Evolutionary conservation across 2,797 vertebrate species (phyloP), one percentile per base, ranked within the genome.

Genomic region (Bucorvus abyssinicus): DNA sequence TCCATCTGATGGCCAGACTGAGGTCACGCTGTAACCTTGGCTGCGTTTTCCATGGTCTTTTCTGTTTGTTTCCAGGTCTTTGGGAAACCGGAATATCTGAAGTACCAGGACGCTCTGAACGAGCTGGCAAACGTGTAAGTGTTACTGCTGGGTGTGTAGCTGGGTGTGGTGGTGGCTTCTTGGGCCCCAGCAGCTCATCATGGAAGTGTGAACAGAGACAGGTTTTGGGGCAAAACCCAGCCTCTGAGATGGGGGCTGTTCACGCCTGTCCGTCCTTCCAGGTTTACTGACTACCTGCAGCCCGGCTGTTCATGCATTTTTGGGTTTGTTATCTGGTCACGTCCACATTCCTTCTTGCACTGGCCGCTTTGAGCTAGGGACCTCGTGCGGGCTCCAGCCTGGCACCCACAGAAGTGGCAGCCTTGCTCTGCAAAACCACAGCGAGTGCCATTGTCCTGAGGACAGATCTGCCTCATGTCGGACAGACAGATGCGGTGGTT

Each of bases 101-200:
- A 98, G 96, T 99, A 99, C 89, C 98, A 98, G 94, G 98, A 99
- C 34, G 98, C 99, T 79, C 97, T 99, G 76, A 98, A 96, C 1
- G 98, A 99, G 93, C 97, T 99, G 92, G 98, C 98, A 20, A 96
- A 98, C 22, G 77, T 98, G 99, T 99, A 88, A 99, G 99, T 96
- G 61, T n/a, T 14, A 14, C 36, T 44, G 63, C 14, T 40, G 47
- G 45, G 45, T 9, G 45, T 45, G 24, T 7, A 12, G 67, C 20
- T n/a, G 59, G 14, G 30, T 7, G 26, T 0, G 1, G 34, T 3
- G 19, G 10, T 34, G 63, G 36, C 15, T 60, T 59, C 38, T 19
- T 61, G 65, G 76, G 59, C 36, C 21, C 8, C 24, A 14, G n/a
- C 29, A 40, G 36, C 42, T 7, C 3, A 0, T 36, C 1, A 4